These are phyloP conservation scores for Merluccius polli DNA, from an alignment of 2,797 vertebrate genomes.

Conservation along the genomic window DNA sequence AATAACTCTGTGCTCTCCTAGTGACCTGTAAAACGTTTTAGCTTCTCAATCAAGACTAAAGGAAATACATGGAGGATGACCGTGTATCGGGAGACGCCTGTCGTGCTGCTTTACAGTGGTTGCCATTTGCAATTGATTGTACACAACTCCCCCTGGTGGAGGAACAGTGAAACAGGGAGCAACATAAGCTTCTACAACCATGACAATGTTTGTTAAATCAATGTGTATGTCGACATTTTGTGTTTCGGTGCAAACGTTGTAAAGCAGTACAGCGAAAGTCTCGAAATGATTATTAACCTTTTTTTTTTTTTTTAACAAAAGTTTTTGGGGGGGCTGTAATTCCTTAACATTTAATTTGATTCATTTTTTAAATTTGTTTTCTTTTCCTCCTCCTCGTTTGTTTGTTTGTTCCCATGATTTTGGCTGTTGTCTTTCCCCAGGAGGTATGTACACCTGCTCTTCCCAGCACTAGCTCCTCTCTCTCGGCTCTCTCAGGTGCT, in stretches of 20 bases:
- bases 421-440: slow-evolving; percentile 98
- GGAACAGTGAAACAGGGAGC: slow-evolving; percentile 12
- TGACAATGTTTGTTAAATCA: neutral
- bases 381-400: slow-evolving; percentile 81
- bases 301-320: slow-evolving; percentile 1
- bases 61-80: slow-evolving; percentile 29
- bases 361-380: slow-evolving; percentile 82
- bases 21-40: slow-evolving; percentile 29
- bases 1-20: slow-evolving; percentile 13
- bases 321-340: slow-evolving; percentile 69
- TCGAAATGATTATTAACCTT: neutral
- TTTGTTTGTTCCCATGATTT: slow-evolving; percentile 95
- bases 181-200: neutral
- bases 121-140: neutral
- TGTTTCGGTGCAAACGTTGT: slow-evolving; percentile 34
- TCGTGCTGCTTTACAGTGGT: slow-evolving; percentile 58
- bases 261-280: slow-evolving; percentile 61
- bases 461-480: slow-evolving; percentile 76
- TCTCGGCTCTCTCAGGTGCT: slow-evolving; percentile 74
- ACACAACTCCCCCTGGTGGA: slow-evolving; percentile 56
- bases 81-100: slow-evolving; percentile 25
- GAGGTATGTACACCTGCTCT: slow-evolving; percentile 94
- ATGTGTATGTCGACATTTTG: neutral
- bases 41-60: slow-evolving; percentile 53
- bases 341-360: slow-evolving; percentile 81